Evolutionary conservation across 2,797 vertebrate genomes (phyloP), one percentile per base, ranked within the genome.

Genomic region (Cirrhinus mrigala): DNA sequence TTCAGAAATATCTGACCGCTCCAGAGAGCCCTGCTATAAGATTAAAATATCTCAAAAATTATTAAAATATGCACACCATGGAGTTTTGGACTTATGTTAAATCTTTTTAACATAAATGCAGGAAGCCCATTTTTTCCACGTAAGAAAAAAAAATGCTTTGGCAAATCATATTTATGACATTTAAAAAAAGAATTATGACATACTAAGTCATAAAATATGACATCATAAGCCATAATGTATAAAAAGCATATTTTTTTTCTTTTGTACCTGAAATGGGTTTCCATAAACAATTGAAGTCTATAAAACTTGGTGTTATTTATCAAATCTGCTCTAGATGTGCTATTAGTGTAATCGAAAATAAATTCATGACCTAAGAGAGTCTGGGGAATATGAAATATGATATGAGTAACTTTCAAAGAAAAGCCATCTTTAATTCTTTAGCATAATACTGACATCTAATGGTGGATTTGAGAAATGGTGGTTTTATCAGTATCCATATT

Each of bases 401-500:
- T 20, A 75, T 3, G n/a, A 60, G 16, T 9, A 64, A n/a, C 27
- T 40, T 68, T 75, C 5, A 77, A 54, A 62, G 20, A 44, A 22
- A 62, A 76, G 6, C 11, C 16, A 70, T 10, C 4, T n/a, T 29
- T 76, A 22, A 33, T 52, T 48, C 4, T 16, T 71, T 68, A 44
- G 50, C 48, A 68, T 58, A 68, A 76, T n/a, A 69, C 77, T 88
- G 87, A 70, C 84, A 86, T 75, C 84, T 86, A 83, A 82, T 56
- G 76, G 60, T 82, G 24, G n/a, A 64, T 60, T n/a, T 20, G 29
- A 33, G 46, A 68, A 76, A 27, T 56, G 48, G 37, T 6, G 6
- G 24, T 40, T 37, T 37, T 15, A 18, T 44, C 33, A 33, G 74
- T 9, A 22, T 37, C 8, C 29, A 37, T 37, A 68, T 68, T 68